Evolutionary conservation across 2,797 vertebrate genomes (phyloP).

Genomic region (Neosilurus hyrtlii): DNA sequence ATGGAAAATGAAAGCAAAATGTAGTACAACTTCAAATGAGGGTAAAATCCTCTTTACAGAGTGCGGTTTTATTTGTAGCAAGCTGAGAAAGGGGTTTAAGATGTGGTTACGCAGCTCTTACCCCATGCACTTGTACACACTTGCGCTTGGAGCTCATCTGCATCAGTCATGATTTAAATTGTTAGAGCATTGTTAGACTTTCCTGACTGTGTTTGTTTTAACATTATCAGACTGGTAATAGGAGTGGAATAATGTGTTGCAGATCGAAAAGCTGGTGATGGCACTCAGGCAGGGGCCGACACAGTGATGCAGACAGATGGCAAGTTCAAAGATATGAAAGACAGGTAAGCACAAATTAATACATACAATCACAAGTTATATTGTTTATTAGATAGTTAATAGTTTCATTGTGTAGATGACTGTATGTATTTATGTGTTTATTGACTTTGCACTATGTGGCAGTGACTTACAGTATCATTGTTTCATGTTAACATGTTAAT

Average conservation of each 20-base stretch:
- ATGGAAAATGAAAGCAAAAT: no score
- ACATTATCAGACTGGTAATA: background rate
- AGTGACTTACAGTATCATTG: background rate
- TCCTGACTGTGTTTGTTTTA: background rate
- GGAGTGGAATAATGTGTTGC: conserved; percentile 32
- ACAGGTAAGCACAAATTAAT: conserved; percentile 67
- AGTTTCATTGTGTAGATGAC: background rate
- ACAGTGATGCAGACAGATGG: conserved; percentile 61
- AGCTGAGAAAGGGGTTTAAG: no score
- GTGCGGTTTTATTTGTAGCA: no score
- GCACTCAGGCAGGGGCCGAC: conserved; percentile 61
- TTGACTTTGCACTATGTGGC: background rate
- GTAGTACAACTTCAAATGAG: no score
- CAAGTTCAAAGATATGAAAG: conserved; percentile 71
- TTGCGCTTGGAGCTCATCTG: no score
- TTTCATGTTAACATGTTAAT: background rate
- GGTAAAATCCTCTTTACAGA: no score
- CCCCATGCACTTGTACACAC: no score
- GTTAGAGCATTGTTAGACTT: background rate
- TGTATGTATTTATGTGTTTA: background rate
- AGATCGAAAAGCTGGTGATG: conserved; percentile 74
- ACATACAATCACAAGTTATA: background rate
- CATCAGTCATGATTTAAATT: no score
- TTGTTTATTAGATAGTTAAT: background rate
- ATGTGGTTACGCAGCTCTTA: no score